Conservation (phyloP, 2,888 invertebrate species). For the Ditula angustiorana region DNA sequence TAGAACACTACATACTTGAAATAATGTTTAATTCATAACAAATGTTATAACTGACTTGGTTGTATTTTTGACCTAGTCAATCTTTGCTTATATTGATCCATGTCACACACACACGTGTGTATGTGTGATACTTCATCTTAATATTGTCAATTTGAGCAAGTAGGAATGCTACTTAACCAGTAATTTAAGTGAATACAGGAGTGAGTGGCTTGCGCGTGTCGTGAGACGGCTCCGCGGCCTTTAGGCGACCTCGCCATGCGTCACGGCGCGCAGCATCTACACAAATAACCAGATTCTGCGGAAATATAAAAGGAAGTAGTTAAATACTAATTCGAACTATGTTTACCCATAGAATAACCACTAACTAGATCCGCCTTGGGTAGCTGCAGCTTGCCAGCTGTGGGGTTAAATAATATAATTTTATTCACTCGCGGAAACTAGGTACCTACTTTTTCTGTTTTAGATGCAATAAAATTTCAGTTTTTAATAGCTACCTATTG, state of each 20-base stretch:
- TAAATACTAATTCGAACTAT: slow-evolving; percentile 29
- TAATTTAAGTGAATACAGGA: slow-evolving; percentile 31
- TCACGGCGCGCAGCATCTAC: slow-evolving; percentile 45
- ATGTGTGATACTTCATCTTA: too few relatives aligned
- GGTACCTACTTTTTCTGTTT: too few relatives aligned
- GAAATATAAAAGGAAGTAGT: slow-evolving; percentile 47
- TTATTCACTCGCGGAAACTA: too few relatives aligned
- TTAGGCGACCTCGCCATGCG: slow-evolving; percentile 50
- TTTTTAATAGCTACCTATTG: too few relatives aligned
- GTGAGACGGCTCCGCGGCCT: slow-evolving; percentile 46
- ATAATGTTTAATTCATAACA: too few relatives aligned
- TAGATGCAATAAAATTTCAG: too few relatives aligned
- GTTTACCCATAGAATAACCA: slow-evolving; percentile 16
- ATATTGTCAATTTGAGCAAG: slow-evolving; percentile 15
- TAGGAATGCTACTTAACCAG: slow-evolving; percentile 38
- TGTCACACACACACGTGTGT: slow-evolving; percentile 1
- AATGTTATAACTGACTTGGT: too few relatives aligned
- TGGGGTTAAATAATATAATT: neutral
- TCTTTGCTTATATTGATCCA: neutral
- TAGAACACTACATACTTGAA: too few relatives aligned
- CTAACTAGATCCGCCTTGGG: slow-evolving; percentile 13
- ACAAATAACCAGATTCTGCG: slow-evolving; percentile 44
- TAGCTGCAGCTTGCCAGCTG: neutral
- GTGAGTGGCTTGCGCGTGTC: slow-evolving; percentile 34
- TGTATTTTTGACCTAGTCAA: too few relatives aligned